phyloP scores from a whole-genome alignment of 2,797 vertebrate species.

The Muscicapa striata region DNA sequence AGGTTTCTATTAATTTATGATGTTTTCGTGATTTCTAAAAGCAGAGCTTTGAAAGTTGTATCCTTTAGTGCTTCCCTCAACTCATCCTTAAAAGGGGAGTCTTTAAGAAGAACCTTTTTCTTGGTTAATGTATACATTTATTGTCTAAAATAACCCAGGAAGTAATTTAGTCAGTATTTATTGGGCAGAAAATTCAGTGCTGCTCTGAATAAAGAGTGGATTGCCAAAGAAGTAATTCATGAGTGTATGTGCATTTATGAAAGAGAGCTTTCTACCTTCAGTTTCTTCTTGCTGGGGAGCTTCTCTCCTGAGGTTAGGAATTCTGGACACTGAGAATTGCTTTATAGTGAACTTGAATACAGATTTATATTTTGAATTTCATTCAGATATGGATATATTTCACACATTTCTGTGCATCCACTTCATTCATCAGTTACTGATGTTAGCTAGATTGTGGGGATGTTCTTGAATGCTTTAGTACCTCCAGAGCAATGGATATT shows the following conservation, averaged over 20 bases:
- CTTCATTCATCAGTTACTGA: not conserved
- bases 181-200: not conserved
- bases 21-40: not conserved
- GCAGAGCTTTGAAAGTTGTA: not conserved
- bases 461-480: not conserved
- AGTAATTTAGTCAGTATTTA: not conserved
- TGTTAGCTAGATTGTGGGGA: not conserved
- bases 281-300: not conserved
- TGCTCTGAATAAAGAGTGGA: conserved; percentile 7
- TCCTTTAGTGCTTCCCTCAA: not conserved
- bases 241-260: not conserved
- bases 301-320: not conserved
- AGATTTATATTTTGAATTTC: not conserved
- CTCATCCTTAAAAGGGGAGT: not conserved
- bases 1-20: not conserved
- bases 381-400: not conserved
- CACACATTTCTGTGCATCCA: not conserved
- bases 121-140: not conserved
- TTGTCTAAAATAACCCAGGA: conserved; percentile 20
- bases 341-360: not conserved
- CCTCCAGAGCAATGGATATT: not conserved
- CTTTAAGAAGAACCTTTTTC: not conserved
- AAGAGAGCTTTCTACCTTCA: conserved; percentile 25
- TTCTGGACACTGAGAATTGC: not conserved
- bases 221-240: conserved; percentile 5